Evolutionary conservation across 2,797 vertebrate genomes (phyloP), one percentile per base, ranked within the genome.

Genomic region (Oophaga sylvatica): DNA sequence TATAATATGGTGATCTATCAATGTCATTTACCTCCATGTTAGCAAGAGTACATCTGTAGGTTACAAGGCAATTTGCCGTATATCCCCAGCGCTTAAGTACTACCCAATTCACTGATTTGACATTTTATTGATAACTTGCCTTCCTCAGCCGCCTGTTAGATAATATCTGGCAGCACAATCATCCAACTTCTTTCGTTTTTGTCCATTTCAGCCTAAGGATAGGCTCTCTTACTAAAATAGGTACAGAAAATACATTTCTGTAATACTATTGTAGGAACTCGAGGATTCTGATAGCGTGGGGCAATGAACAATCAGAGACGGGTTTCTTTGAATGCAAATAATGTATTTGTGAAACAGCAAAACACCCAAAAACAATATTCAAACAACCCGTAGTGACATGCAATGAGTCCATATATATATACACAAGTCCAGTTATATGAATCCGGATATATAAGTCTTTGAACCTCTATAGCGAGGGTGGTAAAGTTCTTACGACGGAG

Each of bases 1-100:
- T 91, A 31, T 93, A 93, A 91, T 90, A 87, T 89, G 85, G 89
- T 90, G 29, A 91, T 88, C 92, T 91, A 82, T 90, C 89, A 86
- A 87, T 92, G 91, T 92, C 90, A 76, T 10, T 90, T 77, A 57
- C 84, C 90, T 90, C 70, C 45, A 88, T 91, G 22, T 31, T 87
- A 87, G 78, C 77, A 81, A 88, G 84, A 93, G 63, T 88, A 89
- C 85, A 81, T 71, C 89, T 87, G 76, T 79, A 70, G 87, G 68
- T 53, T 90, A 57, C 59, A 85, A 73, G 2, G 78, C 83, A 82
- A 81, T 8, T 57, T n/a, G 78, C 67, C 83, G 75, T 77, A 0
- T 75, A 7, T 73, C 22, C 88, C 60, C 73, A 89, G 68, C 85
- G 89, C 90, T 90, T 89, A 88, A 80, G 87, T 86, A 2, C 5